These are phyloP conservation scores for Genyomyrus donnyi DNA, from an alignment of 2,113 vertebrate genomes.

Conservation along the genomic window DNA sequence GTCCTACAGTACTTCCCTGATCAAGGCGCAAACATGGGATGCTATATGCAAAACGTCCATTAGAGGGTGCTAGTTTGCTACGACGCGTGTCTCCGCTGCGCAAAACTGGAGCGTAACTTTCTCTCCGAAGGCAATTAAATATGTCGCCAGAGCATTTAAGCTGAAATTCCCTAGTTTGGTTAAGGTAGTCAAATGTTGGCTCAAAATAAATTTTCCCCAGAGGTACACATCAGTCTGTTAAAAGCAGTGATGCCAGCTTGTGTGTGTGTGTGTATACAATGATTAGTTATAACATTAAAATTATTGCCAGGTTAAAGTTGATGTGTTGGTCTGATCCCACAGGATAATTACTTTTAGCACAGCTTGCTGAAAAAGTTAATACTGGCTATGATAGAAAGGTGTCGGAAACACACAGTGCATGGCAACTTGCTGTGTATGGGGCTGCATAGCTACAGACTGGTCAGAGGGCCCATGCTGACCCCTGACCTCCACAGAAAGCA, in stretches of 20 bases:
- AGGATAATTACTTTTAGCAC: not conserved
- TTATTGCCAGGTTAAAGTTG: not conserved
- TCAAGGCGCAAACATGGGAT: not conserved
- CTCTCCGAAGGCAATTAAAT: not conserved
- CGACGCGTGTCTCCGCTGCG: not conserved
- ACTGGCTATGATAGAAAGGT: not conserved
- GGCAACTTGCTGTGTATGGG: not conserved
- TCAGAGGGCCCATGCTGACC: not conserved
- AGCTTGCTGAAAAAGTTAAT: not conserved
- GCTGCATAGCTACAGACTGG: not conserved
- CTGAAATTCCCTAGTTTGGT: conserved; percentile 1
- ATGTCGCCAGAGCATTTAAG: not conserved
- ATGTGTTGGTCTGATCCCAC: not conserved
- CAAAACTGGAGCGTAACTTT: not conserved
- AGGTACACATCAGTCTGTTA: not conserved
- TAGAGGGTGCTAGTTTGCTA: conserved; percentile 30
- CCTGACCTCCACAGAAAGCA: not conserved
- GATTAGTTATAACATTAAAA: not conserved
- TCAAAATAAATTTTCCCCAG: not conserved
- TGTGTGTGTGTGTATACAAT: not conserved
- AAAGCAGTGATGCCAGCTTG: not conserved
- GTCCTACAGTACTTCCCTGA: not conserved
- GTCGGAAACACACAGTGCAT: not conserved
- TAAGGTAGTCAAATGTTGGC: not conserved
- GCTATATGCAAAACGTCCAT: conserved; percentile 18